Evolutionary conservation across 92 coral and sea anemone species (phyloP), one percentile per base, ranked within the genome.

Genomic region (Phenganax marumi): DNA sequence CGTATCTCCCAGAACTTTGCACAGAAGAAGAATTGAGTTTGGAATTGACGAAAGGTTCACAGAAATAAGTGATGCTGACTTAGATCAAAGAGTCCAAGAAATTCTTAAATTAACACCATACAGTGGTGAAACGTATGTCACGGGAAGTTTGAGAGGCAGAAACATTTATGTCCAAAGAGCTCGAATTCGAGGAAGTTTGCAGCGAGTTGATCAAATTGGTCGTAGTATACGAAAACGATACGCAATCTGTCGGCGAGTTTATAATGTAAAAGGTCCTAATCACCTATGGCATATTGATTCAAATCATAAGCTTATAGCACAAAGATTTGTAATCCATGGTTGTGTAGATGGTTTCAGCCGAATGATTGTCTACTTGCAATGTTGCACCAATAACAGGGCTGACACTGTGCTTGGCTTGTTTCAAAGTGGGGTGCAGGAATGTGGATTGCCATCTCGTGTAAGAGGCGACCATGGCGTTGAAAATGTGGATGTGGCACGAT

Each of bases 51-150:
- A 65, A 65, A 17, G 0, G 18, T 65, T 65, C 72, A 2, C 72
- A 23, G 72, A 65, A 65, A 65, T 65, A 65, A 65, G 72, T 65
- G 72, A 23, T 65, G 72, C 72, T 33, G 72, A 65, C 72, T 33
- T 65, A 33, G 72, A 65, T 23, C 1, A 65, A 65, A 19, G 3
- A 65, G 72, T 65, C 3, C 33, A 33, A 22, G 72, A 65, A 65
- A 22, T 65, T 23, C 72, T 65, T 65, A 17, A 65, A 65, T 65
- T 65, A 65, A 65, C 72, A 65, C 72, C 72, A 65, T 65, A 65
- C 72, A 23, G 26, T 12, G 72, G 72, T 65, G 72, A 65, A 23
- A 0, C 26, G 72, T 65, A 23, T 33, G 26, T 65, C 33, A 17
- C 23, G 4, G 72, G 72, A 2, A 12, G 72, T 23, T 65, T 65